phyloP scores from a whole-genome alignment of 2,797 vertebrate genomes.

The Sebastes kiyomatsui region DNA sequence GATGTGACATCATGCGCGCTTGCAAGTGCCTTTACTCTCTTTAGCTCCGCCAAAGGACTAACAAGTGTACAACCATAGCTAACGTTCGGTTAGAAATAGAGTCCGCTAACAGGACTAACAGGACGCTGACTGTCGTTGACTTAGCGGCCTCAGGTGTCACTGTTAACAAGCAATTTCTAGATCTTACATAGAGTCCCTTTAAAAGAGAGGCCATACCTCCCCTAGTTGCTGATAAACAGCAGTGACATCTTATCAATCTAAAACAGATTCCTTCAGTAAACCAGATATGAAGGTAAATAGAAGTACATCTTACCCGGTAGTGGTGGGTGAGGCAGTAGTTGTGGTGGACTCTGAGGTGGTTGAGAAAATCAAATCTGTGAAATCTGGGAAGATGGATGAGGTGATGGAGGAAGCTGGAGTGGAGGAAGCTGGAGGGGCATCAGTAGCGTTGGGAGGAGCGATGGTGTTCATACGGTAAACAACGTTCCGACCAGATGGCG shows the following conservation, averaged over 20 bases:
- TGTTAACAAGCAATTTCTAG: too few species aligned
- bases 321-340: slow-evolving; percentile 49
- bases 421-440: slow-evolving; percentile 20
- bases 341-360: slow-evolving; percentile 37
- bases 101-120: too few species aligned
- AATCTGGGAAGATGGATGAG: slow-evolving; percentile 30
- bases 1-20: background rate
- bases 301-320: slow-evolving; percentile 40
- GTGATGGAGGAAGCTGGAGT: slow-evolving; percentile 30
- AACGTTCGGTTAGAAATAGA: too few species aligned
- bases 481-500: slow-evolving; percentile 66
- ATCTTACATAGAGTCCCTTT: background rate
- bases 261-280: background rate
- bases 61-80: background rate
- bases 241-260: background rate
- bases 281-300: background rate
- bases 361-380: slow-evolving; percentile 62
- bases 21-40: background rate
- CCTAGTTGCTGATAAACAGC: background rate
- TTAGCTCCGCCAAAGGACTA: background rate
- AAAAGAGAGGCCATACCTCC: background rate
- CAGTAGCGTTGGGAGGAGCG: slow-evolving; percentile 44
- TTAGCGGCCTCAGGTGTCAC: too few species aligned
- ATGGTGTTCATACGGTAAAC: slow-evolving; percentile 76
- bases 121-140: too few species aligned